Conservation (phyloP, 2,797 vertebrate species). For the Acrocephalus scirpaceus region DNA sequence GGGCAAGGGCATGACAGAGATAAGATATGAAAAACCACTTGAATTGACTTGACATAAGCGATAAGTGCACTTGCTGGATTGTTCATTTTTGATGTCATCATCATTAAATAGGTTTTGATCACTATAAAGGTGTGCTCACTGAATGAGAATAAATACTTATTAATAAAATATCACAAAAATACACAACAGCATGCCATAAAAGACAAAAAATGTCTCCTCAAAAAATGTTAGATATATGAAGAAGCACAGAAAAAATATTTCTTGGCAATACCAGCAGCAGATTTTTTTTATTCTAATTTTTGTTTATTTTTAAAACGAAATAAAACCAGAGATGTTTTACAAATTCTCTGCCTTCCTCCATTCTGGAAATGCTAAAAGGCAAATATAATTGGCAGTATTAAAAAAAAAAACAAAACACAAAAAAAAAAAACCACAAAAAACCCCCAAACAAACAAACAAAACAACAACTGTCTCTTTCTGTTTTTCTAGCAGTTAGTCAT, state of each 20-base stretch:
- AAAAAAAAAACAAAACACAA: neutral
- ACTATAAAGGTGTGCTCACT: neutral
- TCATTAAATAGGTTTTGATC: neutral
- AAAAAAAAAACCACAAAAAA: neutral
- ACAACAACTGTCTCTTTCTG: neutral
- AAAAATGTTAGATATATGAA: neutral
- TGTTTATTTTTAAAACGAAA: neutral
- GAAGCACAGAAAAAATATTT: neutral
- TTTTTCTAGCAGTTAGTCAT: neutral
- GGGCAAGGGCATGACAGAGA: conserved; percentile 67
- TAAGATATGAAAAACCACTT: conserved; percentile 42
- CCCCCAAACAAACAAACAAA: neutral
- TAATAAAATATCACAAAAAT: neutral
- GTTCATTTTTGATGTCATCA: conserved; percentile 17
- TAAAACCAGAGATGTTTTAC: neutral
- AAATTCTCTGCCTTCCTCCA: neutral
- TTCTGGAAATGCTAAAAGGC: neutral
- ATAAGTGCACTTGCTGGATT: neutral
- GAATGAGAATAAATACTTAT: neutral
- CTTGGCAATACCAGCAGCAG: neutral
- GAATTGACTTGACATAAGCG: conserved; percentile 7
- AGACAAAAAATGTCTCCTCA: neutral
- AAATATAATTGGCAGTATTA: neutral
- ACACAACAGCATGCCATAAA: neutral
- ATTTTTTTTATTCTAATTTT: neutral